Conservation (phyloP, 2,888 invertebrate species). For the Cordylochernes scorpioides region DNA sequence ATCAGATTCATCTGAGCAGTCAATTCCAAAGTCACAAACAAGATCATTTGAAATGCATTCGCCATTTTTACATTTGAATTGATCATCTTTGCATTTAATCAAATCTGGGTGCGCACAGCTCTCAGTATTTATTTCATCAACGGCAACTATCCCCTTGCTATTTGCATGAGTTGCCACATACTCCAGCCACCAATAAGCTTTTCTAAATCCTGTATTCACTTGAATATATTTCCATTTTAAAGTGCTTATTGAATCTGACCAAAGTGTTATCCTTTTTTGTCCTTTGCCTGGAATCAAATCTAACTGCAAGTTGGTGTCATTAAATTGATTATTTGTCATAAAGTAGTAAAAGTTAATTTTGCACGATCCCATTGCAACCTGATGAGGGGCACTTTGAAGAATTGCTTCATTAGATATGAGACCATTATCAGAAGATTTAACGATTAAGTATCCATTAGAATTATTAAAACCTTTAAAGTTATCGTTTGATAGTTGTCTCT, state of each 20-base stretch:
- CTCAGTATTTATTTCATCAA: conserved; percentile 9
- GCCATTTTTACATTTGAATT: conserved; percentile 7
- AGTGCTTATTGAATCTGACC: too few relatives aligned
- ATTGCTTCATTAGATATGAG: conserved; percentile 4
- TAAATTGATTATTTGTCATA: conserved; percentile 8
- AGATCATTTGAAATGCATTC: conserved; percentile 6
- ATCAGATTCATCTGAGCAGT: conserved; percentile 10
- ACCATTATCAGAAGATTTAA: conserved; percentile 3
- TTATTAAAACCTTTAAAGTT: too few relatives aligned
- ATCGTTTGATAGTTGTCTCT: too few relatives aligned
- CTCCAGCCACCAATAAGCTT: conserved; percentile 7
- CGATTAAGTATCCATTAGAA: too few relatives aligned
- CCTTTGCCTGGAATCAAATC: too few relatives aligned
- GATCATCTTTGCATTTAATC: conserved; percentile 4
- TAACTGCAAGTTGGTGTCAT: too few relatives aligned
- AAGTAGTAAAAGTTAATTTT: conserved; percentile 10
- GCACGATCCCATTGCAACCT: conserved; percentile 5
- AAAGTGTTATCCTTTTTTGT: too few relatives aligned
- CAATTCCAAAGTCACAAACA: conserved; percentile 9
- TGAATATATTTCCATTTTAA: conserved; percentile 8
- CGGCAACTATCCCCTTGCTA: conserved; percentile 6
- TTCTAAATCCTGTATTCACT: conserved; percentile 6
- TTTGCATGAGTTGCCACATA: conserved; percentile 8
- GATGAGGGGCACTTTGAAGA: conserved; percentile 6
- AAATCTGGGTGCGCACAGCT: conserved; percentile 8